Evolutionary conservation across 2,888 invertebrate genomes (phyloP), one percentile per base, ranked within the genome.

Genomic region (Reticulitermes lucifugus): DNA sequence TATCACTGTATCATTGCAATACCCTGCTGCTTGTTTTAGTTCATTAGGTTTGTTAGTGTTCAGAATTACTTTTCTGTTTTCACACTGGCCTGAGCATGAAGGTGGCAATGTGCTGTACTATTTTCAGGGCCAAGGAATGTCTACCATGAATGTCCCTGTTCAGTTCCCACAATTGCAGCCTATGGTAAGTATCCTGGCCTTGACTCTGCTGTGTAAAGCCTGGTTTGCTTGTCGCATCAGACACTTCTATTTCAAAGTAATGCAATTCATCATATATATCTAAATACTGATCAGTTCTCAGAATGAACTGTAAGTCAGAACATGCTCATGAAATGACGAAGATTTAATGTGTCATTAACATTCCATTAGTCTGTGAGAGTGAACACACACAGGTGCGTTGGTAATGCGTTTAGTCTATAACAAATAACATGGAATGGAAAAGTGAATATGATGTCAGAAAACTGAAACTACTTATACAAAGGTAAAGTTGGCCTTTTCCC

Each of bases 41-140:
- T 77, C 18, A n/a, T 65, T 65, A 14, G 9, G 65, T 65, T 65
- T 65, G 65, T 25, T 65, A 18, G 55, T 46, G 12, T 25, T 73
- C 22, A 41, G n/a, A 46, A 46, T 77, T 83, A 73, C 6, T 43
- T 83, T 71, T 22, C 41, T 82, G 65, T 73, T 84, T 84, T 79
- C 73, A 71, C 84, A 84, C 80, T 71, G 51, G 77, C 79, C 75
- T 75, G 82, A 80, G 90, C 90, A 90, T 90, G 90, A 90, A 89
- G 89, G 90, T 89, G 89, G 89, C 88, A 89, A 90, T 90, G 59
- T 83, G 81, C 83, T 77, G 83, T 73, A 86, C 84, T 79, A 71
- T 85, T 85, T 91, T 89, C 91, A 91, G 91, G 91, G 91, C 88
- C 91, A 91, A 89, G 91, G 91, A 90, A 91, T 91, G 91, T 29